A percentile compares a stretch with the other conserved stretches of the same genome.
These are phyloP conservation scores for Hippocampus guttulatus DNA, from an alignment of 2,113 vertebrate species.

Conservation along the genomic window DNA sequence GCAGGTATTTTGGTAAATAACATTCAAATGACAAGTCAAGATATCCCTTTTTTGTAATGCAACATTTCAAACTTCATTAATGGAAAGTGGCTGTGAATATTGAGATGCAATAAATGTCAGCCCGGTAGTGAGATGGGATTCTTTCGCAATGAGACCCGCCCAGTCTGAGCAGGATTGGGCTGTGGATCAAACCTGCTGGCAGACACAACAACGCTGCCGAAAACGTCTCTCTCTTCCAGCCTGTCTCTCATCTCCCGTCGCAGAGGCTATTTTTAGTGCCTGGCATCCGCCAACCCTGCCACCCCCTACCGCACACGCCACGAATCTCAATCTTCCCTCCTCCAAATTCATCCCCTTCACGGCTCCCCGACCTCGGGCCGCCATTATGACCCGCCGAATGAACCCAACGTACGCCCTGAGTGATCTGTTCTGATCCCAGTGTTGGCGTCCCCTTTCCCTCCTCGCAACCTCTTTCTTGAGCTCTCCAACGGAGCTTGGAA, in stretches of 20 bases:
- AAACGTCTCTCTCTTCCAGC: slow-evolving; percentile 28
- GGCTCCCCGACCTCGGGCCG: slow-evolving; percentile 32
- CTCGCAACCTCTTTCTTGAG: slow-evolving; percentile 19
- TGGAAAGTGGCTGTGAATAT: slow-evolving; percentile 37
- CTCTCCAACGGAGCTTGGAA: slow-evolving; percentile 20
- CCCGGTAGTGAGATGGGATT: slow-evolving; percentile 41
- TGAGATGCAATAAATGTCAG: slow-evolving; percentile 35
- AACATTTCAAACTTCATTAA: slow-evolving; percentile 22
- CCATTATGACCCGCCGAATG: slow-evolving; percentile 36
- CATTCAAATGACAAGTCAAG: too few relatives aligned
- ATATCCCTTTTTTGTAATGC: too few relatives aligned
- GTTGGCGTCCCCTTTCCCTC: background rate
- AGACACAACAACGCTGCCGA: slow-evolving; percentile 56
- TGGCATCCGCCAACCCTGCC: slow-evolving; percentile 16
- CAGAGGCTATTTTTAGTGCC: slow-evolving; percentile 67
- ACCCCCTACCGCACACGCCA: slow-evolving; percentile 26
- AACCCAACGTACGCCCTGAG: slow-evolving; percentile 41
- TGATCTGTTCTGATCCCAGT: slow-evolving; percentile 23
- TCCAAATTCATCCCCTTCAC: slow-evolving; percentile 37
- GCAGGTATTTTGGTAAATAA: too few relatives aligned
- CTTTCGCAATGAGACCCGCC: slow-evolving; percentile 29
- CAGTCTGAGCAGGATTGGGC: slow-evolving; percentile 44
- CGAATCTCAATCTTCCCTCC: slow-evolving; percentile 20
- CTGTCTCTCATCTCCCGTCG: slow-evolving; percentile 42
- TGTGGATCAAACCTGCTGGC: slow-evolving; percentile 53